Conservation (phyloP, 2,797 vertebrate genomes). For the Cirrhinus mrigala region DNA sequence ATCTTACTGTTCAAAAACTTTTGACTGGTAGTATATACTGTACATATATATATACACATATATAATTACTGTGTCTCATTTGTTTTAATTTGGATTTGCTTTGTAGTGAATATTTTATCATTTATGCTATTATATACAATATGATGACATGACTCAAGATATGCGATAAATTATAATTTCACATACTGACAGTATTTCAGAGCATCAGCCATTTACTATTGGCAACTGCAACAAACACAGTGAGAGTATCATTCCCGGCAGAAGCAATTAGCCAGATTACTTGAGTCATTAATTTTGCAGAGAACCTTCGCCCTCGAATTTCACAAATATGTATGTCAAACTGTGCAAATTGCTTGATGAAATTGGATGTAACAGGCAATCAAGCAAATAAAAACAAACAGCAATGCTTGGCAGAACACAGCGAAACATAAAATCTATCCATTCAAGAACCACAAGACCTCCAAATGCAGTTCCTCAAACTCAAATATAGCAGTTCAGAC, state of each 20-base stretch:
- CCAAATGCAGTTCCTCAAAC: slow-evolving; percentile 8
- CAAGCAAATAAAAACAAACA: slow-evolving; percentile 39
- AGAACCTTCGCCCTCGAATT: slow-evolving; percentile 21
- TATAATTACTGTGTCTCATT: not conserved
- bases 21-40: too few relatives aligned
- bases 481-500: slow-evolving; percentile 6
- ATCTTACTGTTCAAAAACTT: too few relatives aligned
- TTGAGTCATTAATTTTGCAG: slow-evolving; percentile 38
- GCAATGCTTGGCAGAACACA: not conserved
- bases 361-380: slow-evolving; percentile 22
- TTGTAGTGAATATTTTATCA: not conserved
- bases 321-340: slow-evolving; percentile 34
- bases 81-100: not conserved
- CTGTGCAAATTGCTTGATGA: slow-evolving; percentile 38
- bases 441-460: not conserved
- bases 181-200: not conserved
- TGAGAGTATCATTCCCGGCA: slow-evolving; percentile 25
- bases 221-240: slow-evolving; percentile 23
- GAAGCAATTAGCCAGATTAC: slow-evolving; percentile 42
- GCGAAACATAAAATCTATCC: not conserved
- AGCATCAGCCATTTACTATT: not conserved
- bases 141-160: not conserved
- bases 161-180: not conserved
- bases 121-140: slow-evolving; percentile 9
- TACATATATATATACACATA: too few relatives aligned